phyloP scores from a whole-genome alignment of 2,113 vertebrate genomes.

The Austrofundulus limnaeus region DNA sequence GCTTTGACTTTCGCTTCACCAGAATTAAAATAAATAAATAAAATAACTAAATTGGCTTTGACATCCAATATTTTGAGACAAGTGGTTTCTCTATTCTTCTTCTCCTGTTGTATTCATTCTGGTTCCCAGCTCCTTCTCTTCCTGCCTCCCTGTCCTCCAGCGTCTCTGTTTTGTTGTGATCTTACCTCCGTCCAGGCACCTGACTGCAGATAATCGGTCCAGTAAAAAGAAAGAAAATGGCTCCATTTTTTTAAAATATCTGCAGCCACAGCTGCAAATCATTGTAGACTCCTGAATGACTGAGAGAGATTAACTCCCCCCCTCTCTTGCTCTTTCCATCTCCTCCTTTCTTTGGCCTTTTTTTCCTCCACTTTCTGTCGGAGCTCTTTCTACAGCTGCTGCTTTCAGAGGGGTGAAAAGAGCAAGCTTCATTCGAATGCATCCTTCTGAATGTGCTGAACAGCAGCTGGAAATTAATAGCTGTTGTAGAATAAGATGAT shows the following conservation, averaged over 20 bases:
- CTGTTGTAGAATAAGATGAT: conserved; percentile 6
- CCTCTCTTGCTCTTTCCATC: conserved; percentile 11
- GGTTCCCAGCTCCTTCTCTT: neutral
- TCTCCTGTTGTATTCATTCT: too few relatives aligned
- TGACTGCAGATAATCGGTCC: conserved; percentile 75
- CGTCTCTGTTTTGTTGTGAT: conserved; percentile 51
- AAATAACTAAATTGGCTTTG: too few relatives aligned
- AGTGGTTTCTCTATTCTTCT: too few relatives aligned
- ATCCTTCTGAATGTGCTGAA: conserved; percentile 38
- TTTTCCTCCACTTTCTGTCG: conserved; percentile 54
- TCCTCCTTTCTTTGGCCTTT: conserved; percentile 5
- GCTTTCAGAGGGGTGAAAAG: conserved; percentile 61
- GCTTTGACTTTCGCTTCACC: too few relatives aligned
- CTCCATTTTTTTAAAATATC: conserved; percentile 77
- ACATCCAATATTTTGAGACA: too few relatives aligned
- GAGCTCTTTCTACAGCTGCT: conserved; percentile 58
- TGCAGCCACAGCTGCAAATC: conserved; percentile 80
- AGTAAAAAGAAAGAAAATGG: conserved; percentile 52
- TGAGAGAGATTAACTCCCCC: conserved; percentile 60
- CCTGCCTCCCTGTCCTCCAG: conserved; percentile 21
- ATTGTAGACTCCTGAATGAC: conserved; percentile 70
- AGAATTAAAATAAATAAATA: too few relatives aligned
- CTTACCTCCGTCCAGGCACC: conserved; percentile 64
- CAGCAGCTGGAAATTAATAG: conserved; percentile 42
- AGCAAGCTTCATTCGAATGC: conserved; percentile 44